phyloP scores from a whole-genome alignment of 2,113 vertebrate species.

The Desmodus rotundus region DNA sequence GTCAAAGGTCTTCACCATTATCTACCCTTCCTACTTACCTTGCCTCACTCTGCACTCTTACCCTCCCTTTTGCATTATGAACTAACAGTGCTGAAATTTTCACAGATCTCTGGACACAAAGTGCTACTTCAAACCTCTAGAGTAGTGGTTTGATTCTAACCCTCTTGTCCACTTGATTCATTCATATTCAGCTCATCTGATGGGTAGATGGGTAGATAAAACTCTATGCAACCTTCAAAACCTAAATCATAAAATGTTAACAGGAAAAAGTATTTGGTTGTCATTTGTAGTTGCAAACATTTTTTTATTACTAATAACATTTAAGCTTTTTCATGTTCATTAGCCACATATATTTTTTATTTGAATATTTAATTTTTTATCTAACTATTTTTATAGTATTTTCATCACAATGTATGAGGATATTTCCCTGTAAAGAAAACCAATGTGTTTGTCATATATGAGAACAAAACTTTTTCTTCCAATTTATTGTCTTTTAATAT shows the following conservation, averaged over 20 bases:
- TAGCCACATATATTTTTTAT: background rate
- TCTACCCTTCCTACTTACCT: background rate
- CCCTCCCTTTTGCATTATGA: background rate
- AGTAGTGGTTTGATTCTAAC: background rate
- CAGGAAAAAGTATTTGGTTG: background rate
- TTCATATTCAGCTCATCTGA: background rate
- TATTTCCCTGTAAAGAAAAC: background rate
- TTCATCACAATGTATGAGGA: background rate
- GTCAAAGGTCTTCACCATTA: background rate
- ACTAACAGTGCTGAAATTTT: background rate
- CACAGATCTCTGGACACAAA: background rate
- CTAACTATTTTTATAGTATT: background rate
- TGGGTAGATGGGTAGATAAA: background rate
- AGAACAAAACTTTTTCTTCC: background rate
- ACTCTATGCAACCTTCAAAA: background rate
- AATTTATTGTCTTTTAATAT: background rate
- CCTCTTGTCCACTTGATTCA: background rate
- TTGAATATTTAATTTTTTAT: background rate
- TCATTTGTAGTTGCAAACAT: background rate
- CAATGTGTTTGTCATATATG: background rate
- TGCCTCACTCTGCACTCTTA: background rate
- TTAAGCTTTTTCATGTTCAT: background rate
- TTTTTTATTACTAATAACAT: background rate
- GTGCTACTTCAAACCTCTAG: background rate
- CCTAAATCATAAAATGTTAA: constrained; percentile 10